Conservation (phyloP, 2,888 invertebrate genomes). For the Zaprionus bogoriensis region DNA sequence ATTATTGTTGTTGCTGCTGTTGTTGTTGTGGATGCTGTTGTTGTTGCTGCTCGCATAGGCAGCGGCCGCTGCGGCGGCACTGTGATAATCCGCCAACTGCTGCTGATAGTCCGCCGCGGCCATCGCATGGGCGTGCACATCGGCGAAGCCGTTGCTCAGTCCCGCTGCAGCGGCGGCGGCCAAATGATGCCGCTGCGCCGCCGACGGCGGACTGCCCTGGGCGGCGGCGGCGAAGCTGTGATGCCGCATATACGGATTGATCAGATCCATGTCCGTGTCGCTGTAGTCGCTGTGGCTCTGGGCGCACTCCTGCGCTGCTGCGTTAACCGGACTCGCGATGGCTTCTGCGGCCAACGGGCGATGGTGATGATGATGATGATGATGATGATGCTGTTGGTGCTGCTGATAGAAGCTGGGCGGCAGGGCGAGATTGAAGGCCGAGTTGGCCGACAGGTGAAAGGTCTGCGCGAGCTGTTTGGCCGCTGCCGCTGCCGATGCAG, state of each 20-base stretch:
- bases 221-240: slow-evolving; percentile 75
- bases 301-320: slow-evolving; percentile 16
- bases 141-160: slow-evolving; percentile 67
- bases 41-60: slow-evolving; percentile 72
- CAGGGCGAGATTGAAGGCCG: slow-evolving; percentile 82
- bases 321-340: slow-evolving; percentile 35
- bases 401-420: slow-evolving; percentile 67
- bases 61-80: slow-evolving; percentile 79
- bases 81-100: slow-evolving; percentile 79
- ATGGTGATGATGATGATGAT: neutral
- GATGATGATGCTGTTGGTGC: neutral
- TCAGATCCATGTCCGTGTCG: slow-evolving; percentile 77
- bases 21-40: slow-evolving; percentile 67
- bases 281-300: slow-evolving; percentile 32
- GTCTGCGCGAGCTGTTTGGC: slow-evolving; percentile 68
- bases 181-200: slow-evolving; percentile 74
- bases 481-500: slow-evolving; percentile 25
- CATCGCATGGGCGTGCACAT: slow-evolving; percentile 74
- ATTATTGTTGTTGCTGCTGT: slow-evolving; percentile 69
- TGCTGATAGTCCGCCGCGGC: slow-evolving; percentile 80
- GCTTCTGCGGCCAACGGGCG: slow-evolving; percentile 28
- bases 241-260: slow-evolving; percentile 82
- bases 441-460: slow-evolving; percentile 79
- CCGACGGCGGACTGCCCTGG: slow-evolving; percentile 68
- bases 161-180: slow-evolving; percentile 64